A percentile compares a stretch with the other conserved stretches of the same genome.
These are phyloP conservation scores for Philhelius pedissequus DNA, from an alignment of 2,888 invertebrate species.

Conservation along the genomic window DNA sequence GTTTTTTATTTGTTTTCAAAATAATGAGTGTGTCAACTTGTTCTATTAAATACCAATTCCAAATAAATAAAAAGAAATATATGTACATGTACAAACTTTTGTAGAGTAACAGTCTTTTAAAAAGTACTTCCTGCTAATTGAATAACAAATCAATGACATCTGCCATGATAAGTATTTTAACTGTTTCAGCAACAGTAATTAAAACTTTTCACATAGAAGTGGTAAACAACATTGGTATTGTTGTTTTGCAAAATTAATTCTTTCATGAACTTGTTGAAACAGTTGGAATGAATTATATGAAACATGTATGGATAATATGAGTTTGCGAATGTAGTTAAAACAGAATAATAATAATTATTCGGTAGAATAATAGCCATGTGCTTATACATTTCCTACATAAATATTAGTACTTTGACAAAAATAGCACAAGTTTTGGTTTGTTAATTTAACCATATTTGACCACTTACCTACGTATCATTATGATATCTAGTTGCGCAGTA, in stretches of 20 bases:
- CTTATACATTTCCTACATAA: too few relatives aligned
- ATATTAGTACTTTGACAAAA: too few relatives aligned
- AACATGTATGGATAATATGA: not conserved
- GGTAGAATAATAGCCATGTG: too few relatives aligned
- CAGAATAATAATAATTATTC: not conserved
- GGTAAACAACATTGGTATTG: not conserved
- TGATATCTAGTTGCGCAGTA: too few relatives aligned
- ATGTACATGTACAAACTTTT: too few relatives aligned
- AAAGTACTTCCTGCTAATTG: not conserved
- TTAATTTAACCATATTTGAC: too few relatives aligned
- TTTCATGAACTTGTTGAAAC: not conserved
- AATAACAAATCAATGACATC: slow-evolving; percentile 3
- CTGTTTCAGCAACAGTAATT: slow-evolving; percentile 6
- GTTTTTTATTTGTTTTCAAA: too few relatives aligned
- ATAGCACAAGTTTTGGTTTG: too few relatives aligned
- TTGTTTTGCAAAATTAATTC: slow-evolving; percentile 1
- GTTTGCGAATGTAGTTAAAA: not conserved
- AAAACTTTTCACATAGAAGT: slow-evolving; percentile 33
- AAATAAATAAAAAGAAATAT: too few relatives aligned
- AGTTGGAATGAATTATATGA: not conserved
- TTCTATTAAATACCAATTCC: too few relatives aligned
- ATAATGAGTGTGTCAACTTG: too few relatives aligned
- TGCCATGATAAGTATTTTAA: not conserved
- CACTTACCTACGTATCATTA: too few relatives aligned
- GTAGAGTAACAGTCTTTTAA: not conserved